Base-by-base conservation (phyloP, 1,140 invertebrate species). In the Pogonomyrmex californicus region DNA sequence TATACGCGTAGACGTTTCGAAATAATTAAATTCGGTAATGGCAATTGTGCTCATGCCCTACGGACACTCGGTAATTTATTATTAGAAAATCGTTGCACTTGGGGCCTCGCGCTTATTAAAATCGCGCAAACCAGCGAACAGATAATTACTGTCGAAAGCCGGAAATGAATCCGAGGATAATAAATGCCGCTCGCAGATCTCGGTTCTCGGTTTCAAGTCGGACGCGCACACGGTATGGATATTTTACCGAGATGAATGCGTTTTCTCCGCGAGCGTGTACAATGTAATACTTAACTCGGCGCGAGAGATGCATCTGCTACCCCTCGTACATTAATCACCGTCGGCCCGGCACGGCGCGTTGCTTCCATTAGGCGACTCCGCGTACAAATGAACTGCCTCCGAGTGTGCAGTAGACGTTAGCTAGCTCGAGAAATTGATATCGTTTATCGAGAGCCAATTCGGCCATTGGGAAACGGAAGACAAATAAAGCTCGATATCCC, bases 261-360 rank as follows among this genome's bases (percentile, higher is more conserved):
- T 68, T 79, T 68, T 14, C 23, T 23, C 33, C 47, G 33, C n/a
- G 76, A 63, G 14, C n/a, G 77, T 36, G 63, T 66, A 58, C 77
- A 51, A 79, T 78, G 62, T 79, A 79, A 79, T 79, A 54, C 77
- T 54, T 81, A 79, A 66, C 77, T 65, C 62, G 76, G 38, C 47
- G 44, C 49, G 49, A 5, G 44, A 1, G 63, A n/a, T 70, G 51
- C 78, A 81, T 81, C 78, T 81, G 78, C 78, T 70, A 56, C 78
- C 51, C 51, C 1, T 56, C 23, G 36, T 70, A 81, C 78, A 81
- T 81, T 81, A 81, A 81, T 81, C 63, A 51, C 78, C 44, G 78
- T 70, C 78, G 23, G n/a, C 62, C n/a, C 12, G 47, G 14, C 60
- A 33, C 54, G 54, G 51, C 38, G 36, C 63, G 47, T 23, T 56